Evolutionary conservation across 2,113 vertebrate species (phyloP).

Genomic region (Trachemys scripta): DNA sequence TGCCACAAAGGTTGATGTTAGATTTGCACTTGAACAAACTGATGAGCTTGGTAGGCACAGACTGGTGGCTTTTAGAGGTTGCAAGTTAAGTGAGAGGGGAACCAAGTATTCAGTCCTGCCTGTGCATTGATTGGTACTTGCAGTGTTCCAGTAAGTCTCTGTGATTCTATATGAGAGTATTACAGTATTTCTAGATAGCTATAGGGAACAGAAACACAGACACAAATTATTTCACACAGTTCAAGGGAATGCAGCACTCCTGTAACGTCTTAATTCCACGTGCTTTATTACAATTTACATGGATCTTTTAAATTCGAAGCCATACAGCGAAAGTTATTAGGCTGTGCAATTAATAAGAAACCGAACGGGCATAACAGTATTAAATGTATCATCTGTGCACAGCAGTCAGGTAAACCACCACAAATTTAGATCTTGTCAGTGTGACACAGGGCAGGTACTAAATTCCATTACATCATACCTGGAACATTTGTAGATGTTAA

Average conservation of each 20-base stretch:
- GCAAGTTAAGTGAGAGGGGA: background rate
- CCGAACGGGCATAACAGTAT: accelerated
- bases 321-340: background rate
- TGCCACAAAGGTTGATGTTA: too few species aligned
- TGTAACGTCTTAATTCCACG: constrained; percentile 3
- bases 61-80: background rate
- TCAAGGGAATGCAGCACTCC: background rate
- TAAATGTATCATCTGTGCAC: background rate
- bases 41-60: too few species aligned
- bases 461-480: accelerated
- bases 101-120: background rate
- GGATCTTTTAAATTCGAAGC: background rate
- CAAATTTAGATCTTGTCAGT: background rate
- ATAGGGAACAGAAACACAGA: background rate
- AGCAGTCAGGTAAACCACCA: background rate
- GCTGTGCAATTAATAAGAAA: background rate
- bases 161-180: background rate
- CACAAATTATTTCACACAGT: background rate
- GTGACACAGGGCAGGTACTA: accelerated
- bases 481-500: background rate
- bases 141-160: background rate
- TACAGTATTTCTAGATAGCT: background rate
- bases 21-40: too few species aligned
- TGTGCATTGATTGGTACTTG: background rate
- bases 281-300: background rate